Evolutionary conservation across 2,113 vertebrate genomes (phyloP).

Genomic region (Jaculus jaculus): DNA sequence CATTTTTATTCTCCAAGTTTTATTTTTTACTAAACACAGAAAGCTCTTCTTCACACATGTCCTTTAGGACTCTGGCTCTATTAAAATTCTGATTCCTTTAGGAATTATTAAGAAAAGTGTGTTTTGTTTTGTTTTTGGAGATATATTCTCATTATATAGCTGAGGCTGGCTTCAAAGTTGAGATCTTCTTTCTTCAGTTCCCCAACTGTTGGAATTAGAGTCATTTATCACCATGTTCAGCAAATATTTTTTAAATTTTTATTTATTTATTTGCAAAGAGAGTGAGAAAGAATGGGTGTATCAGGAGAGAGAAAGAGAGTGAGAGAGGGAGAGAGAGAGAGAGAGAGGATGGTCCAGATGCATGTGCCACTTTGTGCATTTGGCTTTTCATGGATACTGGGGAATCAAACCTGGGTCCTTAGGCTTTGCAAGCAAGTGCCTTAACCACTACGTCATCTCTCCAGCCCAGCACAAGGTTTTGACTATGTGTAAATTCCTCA

Average conservation of each 20-base stretch:
- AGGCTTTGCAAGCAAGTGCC: too few species aligned
- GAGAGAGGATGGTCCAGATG: too few species aligned
- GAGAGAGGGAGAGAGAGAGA: neutral
- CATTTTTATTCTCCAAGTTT: neutral
- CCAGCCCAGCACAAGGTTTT: neutral
- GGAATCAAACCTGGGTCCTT: too few species aligned
- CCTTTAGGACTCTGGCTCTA: neutral
- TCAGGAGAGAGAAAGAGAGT: neutral
- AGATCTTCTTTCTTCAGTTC: neutral
- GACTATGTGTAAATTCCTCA: neutral
- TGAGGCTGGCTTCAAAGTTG: neutral
- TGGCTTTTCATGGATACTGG: too few species aligned
- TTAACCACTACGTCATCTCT: too few species aligned
- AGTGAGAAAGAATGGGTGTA: too few species aligned
- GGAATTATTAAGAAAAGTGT: conserved; percentile 3
- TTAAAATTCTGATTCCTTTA: neutral
- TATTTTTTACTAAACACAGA: neutral
- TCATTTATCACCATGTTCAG: neutral
- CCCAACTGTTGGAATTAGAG: neutral
- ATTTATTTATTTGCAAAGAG: too few species aligned
- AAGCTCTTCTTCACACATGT: neutral
- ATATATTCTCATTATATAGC: neutral
- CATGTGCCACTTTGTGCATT: too few species aligned
- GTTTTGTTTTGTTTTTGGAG: neutral
- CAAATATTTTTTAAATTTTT: neutral